Evolutionary conservation across 2,888 invertebrate genomes (phyloP).

Genomic region (Eupithecia inturbata): DNA sequence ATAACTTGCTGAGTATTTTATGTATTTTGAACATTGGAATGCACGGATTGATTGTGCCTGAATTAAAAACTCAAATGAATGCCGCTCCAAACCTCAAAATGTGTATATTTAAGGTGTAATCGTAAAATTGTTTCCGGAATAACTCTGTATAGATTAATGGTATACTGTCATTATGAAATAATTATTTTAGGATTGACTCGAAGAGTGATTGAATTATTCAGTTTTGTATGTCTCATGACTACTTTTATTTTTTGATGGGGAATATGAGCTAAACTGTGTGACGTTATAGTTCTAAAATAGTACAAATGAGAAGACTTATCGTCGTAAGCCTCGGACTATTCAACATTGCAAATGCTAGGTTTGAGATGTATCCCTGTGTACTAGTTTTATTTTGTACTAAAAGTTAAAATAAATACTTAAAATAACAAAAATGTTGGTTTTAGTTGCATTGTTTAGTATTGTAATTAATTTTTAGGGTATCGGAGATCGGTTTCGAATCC

Average conservation of each 20-base stretch:
- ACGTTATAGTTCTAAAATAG: slow-evolving; percentile 85
- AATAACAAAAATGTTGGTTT: slow-evolving; percentile 53
- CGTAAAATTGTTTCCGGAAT: slow-evolving; percentile 70
- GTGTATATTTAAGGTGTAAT: slow-evolving; percentile 71
- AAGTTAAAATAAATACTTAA: slow-evolving; percentile 85
- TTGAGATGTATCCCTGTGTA: slow-evolving; percentile 85
- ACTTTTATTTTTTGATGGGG: slow-evolving; percentile 77
- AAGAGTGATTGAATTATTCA: slow-evolving; percentile 84
- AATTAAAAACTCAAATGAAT: slow-evolving; percentile 72
- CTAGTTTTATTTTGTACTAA: slow-evolving; percentile 86
- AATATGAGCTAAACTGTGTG: slow-evolving; percentile 81
- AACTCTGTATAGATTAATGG: slow-evolving; percentile 68
- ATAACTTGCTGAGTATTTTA: slow-evolving; percentile 51
- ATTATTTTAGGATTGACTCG: slow-evolving; percentile 68
- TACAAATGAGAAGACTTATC: slow-evolving; percentile 86
- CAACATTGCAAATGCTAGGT: slow-evolving; percentile 84
- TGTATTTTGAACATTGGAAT: slow-evolving; percentile 79
- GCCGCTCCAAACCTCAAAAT: slow-evolving; percentile 84
- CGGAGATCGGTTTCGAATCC: too few relatives aligned
- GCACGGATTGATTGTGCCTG: slow-evolving; percentile 83
- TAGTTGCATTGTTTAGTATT: not conserved
- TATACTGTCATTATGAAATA: slow-evolving; percentile 64
- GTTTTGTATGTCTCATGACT: slow-evolving; percentile 65
- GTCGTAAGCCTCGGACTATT: slow-evolving; percentile 84
- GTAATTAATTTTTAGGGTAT: too few relatives aligned